Evolutionary conservation across 2,888 invertebrate genomes (phyloP).

Genomic region (Diadegma fenestrale): DNA sequence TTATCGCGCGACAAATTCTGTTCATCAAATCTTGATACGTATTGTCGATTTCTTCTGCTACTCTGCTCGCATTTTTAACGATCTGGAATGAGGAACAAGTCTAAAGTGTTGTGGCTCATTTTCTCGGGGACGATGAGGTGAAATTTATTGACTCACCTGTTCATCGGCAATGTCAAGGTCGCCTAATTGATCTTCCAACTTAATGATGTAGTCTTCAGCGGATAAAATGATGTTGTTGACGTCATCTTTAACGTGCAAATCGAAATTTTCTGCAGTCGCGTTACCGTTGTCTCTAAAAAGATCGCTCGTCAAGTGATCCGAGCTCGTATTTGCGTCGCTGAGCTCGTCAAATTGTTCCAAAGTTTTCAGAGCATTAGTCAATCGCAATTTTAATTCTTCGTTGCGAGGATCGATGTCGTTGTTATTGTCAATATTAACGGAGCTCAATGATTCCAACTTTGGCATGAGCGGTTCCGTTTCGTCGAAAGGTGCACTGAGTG

Average conservation of each 20-base stretch:
- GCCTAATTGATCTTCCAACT: slow-evolving; percentile 73
- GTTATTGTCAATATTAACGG: slow-evolving; percentile 21
- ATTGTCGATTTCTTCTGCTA: slow-evolving; percentile 73
- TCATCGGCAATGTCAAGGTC: slow-evolving; percentile 74
- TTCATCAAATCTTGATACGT: slow-evolving; percentile 73
- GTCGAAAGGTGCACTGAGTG: slow-evolving; percentile 64
- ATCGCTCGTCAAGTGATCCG: slow-evolving; percentile 55
- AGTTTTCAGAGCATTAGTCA: slow-evolving; percentile 68
- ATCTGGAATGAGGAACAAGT: slow-evolving; percentile 67
- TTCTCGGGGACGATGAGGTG: background rate
- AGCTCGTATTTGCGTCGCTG: slow-evolving; percentile 63
- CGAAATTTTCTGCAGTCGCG: slow-evolving; percentile 59
- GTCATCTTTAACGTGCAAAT: slow-evolving; percentile 70
- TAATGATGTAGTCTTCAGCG: slow-evolving; percentile 73
- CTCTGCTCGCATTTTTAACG: slow-evolving; percentile 69
- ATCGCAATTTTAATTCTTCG: slow-evolving; percentile 67
- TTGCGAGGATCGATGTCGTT: slow-evolving; percentile 58
- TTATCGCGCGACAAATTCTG: slow-evolving; percentile 72
- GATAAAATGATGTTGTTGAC: slow-evolving; percentile 72
- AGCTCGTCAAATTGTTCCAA: slow-evolving; percentile 69
- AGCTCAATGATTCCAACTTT: slow-evolving; percentile 24
- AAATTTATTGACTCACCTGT: slow-evolving; percentile 67
- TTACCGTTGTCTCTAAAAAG: slow-evolving; percentile 55
- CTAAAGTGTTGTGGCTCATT: background rate
- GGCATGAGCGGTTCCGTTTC: slow-evolving; percentile 64